Percentiles rank a stretch among this genome's conserved stretches.
Evolutionary conservation across 1,140 invertebrate genomes (phyloP).

Genomic region (Hyles vespertilio): DNA sequence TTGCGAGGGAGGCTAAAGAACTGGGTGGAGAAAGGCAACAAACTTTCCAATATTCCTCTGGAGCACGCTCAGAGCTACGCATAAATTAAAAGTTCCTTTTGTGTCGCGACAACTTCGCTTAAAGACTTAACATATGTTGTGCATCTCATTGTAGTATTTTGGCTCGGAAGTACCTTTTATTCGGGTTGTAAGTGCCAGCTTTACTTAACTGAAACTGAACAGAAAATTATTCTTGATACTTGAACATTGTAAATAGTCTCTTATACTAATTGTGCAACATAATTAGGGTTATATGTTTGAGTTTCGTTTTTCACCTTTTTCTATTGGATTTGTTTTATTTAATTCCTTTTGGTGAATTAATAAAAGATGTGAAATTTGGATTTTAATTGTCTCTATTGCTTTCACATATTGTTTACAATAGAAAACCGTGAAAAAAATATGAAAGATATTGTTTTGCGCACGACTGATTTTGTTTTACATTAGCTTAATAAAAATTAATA

Average conservation of each 20-base stretch:
- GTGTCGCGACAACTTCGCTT: slow-evolving; percentile 1
- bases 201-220: slow-evolving; percentile 29
- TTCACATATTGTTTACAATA: slow-evolving; percentile 14
- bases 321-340: slow-evolving; percentile 15
- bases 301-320: slow-evolving; percentile 22
- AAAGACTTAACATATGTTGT: slow-evolving; percentile 1
- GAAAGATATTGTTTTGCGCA: slow-evolving; percentile 19
- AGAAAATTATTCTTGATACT: slow-evolving; percentile 67
- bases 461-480: slow-evolving; percentile 33
- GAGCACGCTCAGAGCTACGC: slow-evolving; percentile 74
- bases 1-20: slow-evolving; percentile 87
- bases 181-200: slow-evolving; percentile 33
- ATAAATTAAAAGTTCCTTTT: slow-evolving; percentile 39
- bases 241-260: slow-evolving; percentile 56
- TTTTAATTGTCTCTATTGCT: no score
- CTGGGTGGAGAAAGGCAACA: slow-evolving; percentile 88
- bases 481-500: slow-evolving; percentile 7
- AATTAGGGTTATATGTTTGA: slow-evolving; percentile 13
- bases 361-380: no score
- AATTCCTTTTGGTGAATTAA: neutral
- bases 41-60: slow-evolving; percentile 69
- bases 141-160: slow-evolving; percentile 7
- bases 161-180: slow-evolving; percentile 23
- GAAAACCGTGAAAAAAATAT: slow-evolving; percentile 21
- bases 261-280: slow-evolving; percentile 20